Conservation (phyloP, 2,888 invertebrate species). For the Stomorhina lunata region DNA sequence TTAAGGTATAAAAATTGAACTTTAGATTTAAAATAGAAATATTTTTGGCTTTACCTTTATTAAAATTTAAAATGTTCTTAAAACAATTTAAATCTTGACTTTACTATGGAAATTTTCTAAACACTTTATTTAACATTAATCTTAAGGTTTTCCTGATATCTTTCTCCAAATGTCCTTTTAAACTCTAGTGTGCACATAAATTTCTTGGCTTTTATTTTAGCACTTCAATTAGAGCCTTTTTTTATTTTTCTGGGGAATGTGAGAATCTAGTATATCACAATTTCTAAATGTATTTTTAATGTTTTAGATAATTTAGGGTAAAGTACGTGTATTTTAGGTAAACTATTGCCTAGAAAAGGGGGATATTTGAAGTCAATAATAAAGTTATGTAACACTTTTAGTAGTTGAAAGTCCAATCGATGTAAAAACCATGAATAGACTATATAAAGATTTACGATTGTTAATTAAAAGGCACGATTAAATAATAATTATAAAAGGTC, state of each 20-base stretch:
- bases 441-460: too few species aligned
- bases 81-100: too few species aligned
- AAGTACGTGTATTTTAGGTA: background rate
- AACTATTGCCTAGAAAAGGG: too few species aligned
- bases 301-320: background rate
- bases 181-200: background rate
- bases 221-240: background rate
- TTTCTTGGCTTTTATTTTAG: background rate
- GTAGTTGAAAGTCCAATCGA: too few species aligned
- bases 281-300: conserved; percentile 48
- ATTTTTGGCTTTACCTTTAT: too few species aligned
- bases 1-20: background rate
- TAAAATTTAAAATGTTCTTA: too few species aligned
- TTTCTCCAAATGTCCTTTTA: background rate
- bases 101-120: background rate
- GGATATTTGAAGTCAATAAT: too few species aligned
- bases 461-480: too few species aligned
- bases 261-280: conserved; percentile 15
- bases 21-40: too few species aligned
- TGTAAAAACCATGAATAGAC: too few species aligned
- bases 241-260: background rate
- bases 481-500: too few species aligned
- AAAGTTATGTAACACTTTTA: too few species aligned
- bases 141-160: conserved; percentile 15
- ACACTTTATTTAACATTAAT: conserved; percentile 16